Conservation (phyloP, 2,797 vertebrate species). For the Erethizon dorsatum region DNA sequence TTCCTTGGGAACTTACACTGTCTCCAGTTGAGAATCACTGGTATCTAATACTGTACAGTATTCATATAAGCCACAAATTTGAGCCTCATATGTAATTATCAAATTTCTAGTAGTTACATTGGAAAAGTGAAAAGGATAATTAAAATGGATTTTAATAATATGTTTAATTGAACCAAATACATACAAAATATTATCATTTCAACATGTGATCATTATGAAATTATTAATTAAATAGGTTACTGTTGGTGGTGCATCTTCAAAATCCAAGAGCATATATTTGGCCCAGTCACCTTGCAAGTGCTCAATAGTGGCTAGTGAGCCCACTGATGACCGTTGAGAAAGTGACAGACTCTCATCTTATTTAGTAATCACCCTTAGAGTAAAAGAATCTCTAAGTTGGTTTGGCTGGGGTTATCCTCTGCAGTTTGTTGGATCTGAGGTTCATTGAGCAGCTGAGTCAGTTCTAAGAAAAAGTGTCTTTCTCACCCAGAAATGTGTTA, state of each 20-base stretch:
- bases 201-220: background rate
- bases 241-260: background rate
- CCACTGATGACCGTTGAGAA: background rate
- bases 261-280: background rate
- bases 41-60: background rate
- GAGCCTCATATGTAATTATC: background rate
- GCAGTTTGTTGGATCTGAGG: background rate
- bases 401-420: background rate
- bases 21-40: background rate
- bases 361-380: background rate
- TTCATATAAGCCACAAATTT: background rate
- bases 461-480: background rate
- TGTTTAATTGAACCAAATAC: background rate
- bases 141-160: background rate
- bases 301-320: background rate
- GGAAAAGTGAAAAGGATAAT: background rate
- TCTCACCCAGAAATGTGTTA: slow-evolving; percentile 7
- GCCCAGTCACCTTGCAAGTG: background rate
- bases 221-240: background rate
- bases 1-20: background rate
- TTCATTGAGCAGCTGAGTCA: background rate
- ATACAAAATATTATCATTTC: background rate
- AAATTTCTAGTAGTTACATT: background rate
- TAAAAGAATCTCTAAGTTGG: background rate
- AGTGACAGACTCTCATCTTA: background rate